Evolutionary conservation across 2,113 vertebrate species (phyloP).

Genomic region (Tachysurus vachellii): DNA sequence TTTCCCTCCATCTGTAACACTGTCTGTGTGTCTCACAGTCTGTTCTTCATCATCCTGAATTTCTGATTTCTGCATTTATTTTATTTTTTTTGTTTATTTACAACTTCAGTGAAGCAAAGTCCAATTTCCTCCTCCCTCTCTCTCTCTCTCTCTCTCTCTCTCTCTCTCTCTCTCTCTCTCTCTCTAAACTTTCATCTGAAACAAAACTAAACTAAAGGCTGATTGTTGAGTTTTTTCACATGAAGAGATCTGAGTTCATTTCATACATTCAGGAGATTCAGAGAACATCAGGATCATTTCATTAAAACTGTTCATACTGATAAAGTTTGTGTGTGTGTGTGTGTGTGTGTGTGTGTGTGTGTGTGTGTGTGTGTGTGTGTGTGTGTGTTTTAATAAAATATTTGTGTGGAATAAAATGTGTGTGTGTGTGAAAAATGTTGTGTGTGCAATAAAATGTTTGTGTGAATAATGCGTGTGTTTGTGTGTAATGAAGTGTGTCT

Average conservation of each 20-base stretch:
- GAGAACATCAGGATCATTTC: background rate
- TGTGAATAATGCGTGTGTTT: no score
- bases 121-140: background rate
- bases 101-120: background rate
- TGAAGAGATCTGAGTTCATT: background rate
- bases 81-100: background rate
- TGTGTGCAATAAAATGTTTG: no score
- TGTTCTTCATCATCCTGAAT: background rate
- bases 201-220: background rate
- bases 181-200: background rate
- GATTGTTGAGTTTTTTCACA: background rate
- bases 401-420: no score
- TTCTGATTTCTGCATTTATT: background rate
- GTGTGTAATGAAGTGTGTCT: no score
- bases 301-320: no score
- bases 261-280: background rate
- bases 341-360: no score
- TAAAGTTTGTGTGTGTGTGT: no score
- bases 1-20: background rate
- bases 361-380: no score
- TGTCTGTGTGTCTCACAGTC: background rate
- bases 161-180: no score
- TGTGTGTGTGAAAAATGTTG: no score
- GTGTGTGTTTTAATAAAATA: no score
- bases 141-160: background rate